Percentiles rank a stretch among this genome's conserved stretches.
Conservation (phyloP, 2,888 invertebrate species). For the Caradrina clavipalpis region DNA sequence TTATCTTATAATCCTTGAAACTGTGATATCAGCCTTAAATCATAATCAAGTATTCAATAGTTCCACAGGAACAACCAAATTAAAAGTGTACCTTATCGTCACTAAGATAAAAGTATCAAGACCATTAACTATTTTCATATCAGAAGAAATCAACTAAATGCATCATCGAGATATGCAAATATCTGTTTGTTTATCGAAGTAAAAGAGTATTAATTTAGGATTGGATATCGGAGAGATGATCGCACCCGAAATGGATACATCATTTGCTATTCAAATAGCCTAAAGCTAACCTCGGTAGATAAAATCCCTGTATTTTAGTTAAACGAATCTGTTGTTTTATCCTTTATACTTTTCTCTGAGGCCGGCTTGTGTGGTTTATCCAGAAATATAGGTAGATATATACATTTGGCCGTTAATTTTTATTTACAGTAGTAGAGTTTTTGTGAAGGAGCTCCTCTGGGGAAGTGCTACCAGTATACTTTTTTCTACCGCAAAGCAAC, state of each 20-base stretch:
- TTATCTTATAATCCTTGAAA: too few species aligned
- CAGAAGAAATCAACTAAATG: constrained; percentile 73
- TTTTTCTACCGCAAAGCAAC: too few species aligned
- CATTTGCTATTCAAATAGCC: constrained; percentile 89
- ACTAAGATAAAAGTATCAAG: constrained; percentile 72
- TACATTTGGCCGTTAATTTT: too few species aligned
- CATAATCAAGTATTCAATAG: too few species aligned
- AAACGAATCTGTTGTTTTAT: constrained; percentile 51
- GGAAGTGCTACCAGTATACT: too few species aligned
- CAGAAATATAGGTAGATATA: too few species aligned
- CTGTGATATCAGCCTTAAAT: too few species aligned
- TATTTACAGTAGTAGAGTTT: too few species aligned
- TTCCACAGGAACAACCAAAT: too few species aligned
- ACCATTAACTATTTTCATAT: constrained; percentile 53
- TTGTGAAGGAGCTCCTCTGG: too few species aligned
- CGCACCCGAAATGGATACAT: constrained; percentile 82
- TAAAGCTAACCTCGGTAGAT: constrained; percentile 69
- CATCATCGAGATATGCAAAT: constrained; percentile 86
- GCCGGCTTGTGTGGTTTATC: background rate
- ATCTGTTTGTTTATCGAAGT: constrained; percentile 87
- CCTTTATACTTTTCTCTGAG: constrained; percentile 43
- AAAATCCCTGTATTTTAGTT: constrained; percentile 59
- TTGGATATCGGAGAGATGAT: constrained; percentile 83
- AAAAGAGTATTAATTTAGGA: constrained; percentile 85
- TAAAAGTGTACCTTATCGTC: background rate